Evolutionary conservation across 2,888 invertebrate species (phyloP), one percentile per base, ranked within the genome.

Genomic region (Rugalucina vietnamica): DNA sequence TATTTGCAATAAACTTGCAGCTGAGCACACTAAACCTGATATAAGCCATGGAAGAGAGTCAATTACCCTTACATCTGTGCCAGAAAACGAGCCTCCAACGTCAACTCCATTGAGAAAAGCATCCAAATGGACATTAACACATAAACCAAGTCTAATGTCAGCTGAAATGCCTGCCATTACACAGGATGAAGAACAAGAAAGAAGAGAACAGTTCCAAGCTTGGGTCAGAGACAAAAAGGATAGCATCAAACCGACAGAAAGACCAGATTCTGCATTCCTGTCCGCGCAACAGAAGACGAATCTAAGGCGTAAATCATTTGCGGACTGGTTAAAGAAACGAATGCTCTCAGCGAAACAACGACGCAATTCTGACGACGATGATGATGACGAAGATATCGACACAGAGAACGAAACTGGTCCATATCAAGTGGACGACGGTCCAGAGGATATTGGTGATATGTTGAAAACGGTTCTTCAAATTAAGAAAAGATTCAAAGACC

Each of bases 141-240:
- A 75, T 54, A 82, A 74, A 37, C 80, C 74, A 81, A 82, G 34
- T 0, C 76, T 75, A 14, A 65, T 76, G 37, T 73, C 71, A 36
- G 49, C 29, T 27, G 39, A 21, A 37, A 78, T 82, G 57, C 89
- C 79, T 14, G 83, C 78, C 14, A 88, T 81, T 24, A 34, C 65
- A 24, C 65, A 65, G 65, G 57, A 78, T 36, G 83, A 85, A 24
- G 87, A 85, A 27, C 85, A 83, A 8, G 85, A 86, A 72, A 37
- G 89, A 37, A 82, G 85, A 36, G 85, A 88, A 43, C 84, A 83
- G 0, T 90, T 90, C 39, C 37, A 85, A 18, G 88, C 86, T n/a
- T 90, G 89, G 88, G 71, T 88, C 14, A 83, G 76, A 43, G 87
- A 89, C 1, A 84, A 85, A 65, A 75, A 80, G 69, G 84, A 81